Evolutionary conservation across 2,888 invertebrate genomes (phyloP), one percentile per base, ranked within the genome.

Genomic region (Drosophila mulleri): DNA sequence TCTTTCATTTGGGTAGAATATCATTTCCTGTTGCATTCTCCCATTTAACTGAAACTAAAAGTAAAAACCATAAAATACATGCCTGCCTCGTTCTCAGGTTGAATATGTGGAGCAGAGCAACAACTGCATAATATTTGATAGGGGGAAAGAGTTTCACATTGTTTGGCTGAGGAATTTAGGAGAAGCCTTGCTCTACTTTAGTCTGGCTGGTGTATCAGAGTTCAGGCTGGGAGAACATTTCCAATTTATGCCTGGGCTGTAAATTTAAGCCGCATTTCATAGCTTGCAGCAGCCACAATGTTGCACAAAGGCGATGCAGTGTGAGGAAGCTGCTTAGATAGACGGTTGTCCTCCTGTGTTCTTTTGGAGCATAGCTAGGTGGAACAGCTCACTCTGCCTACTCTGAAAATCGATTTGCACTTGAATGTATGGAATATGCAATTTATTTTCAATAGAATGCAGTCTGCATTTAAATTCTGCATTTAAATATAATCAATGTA

Each of bases 231-330:
- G 20, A 5, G 35, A 50, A 32, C 37, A 53, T 54, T 58, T 72
- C 9, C 44, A 48, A 73, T 79, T 63, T 74, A 74, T 74, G 66
- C 35, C 14, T 18, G 26, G 42, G 58, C 54, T 58, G 45, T 77
- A 77, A 79, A 79, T 63, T 68, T 37, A 29, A 45, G 42, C 37
- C 50, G 35, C 23, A 42, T 57, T 72, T 54, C 72, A 53, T 32
- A 18, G 45, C 59, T 37, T 16, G 48, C 26, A 35, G 53, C 67
- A 48, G 56, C 39, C 45, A 77, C 70, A 79, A 50, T 66, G 58
- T 79, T 61, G 75, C 79, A 59, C 57, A 60, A 39, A 29, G n/a
- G 14, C 57, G 47, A 57, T 78, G 53, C 53, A 47, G 42, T 50
- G 54, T 26, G 44, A 72, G 20, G 20, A 54, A 37, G 32, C 20